These are phyloP conservation scores for Adoxophyes honmai DNA, from an alignment of 1,140 invertebrate genomes.

Conservation along the genomic window DNA sequence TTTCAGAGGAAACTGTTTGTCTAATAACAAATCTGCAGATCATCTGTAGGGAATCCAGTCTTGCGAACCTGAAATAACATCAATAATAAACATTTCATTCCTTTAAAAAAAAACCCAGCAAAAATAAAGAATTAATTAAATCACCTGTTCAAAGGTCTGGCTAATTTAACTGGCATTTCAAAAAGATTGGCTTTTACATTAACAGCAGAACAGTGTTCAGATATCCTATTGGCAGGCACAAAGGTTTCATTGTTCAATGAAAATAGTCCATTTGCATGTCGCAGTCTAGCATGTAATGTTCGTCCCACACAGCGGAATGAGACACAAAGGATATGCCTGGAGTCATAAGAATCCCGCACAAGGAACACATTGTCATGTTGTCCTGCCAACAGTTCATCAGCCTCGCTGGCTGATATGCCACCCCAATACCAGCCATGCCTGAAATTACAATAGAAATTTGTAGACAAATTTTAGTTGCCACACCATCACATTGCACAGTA, in stretches of 20 bases:
- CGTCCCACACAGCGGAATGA: conserved; percentile 69
- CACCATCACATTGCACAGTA: not conserved
- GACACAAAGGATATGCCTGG: conserved; percentile 66
- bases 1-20: conserved; percentile 57
- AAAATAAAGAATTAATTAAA: conserved; percentile 11
- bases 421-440: conserved; percentile 74
- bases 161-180: conserved; percentile 71
- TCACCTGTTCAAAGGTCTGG: conserved; percentile 69
- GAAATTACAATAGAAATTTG: conserved; percentile 30
- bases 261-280: conserved; percentile 69
- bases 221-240: conserved; percentile 68
- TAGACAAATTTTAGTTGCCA: too few species aligned
- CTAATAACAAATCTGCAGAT: conserved; percentile 72
- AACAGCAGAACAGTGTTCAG: conserved; percentile 68
- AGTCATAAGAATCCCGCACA: conserved; percentile 67
- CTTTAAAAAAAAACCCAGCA: too few species aligned
- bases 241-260: conserved; percentile 72
- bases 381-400: conserved; percentile 64
- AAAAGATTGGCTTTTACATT: conserved; percentile 68
- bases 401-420: conserved; percentile 67
- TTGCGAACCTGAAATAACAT: conserved; percentile 67
- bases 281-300: conserved; percentile 61
- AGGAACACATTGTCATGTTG: conserved; percentile 72
- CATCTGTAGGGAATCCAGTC: conserved; percentile 67
- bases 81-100: too few species aligned